Percentiles rank a stretch among this genome's conserved stretches.
Conservation (phyloP, 2,888 invertebrate species). For the Himalopsyche kuldschensis region DNA sequence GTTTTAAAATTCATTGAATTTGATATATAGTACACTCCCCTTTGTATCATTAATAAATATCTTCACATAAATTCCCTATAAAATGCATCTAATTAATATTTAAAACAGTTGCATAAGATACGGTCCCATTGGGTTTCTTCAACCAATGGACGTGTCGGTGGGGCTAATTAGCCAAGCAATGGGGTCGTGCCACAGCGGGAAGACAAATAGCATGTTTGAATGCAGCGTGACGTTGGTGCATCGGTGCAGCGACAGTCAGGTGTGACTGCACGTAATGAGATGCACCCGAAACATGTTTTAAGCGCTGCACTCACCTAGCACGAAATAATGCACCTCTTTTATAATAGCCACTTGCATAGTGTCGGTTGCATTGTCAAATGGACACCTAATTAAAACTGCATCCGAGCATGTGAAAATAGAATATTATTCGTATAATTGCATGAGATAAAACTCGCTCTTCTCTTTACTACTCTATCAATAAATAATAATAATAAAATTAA, state of each 20-base stretch:
- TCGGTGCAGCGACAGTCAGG: slow-evolving; percentile 12
- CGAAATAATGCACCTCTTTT: neutral
- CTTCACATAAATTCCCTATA: neutral
- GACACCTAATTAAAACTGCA: no score
- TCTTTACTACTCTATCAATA: no score
- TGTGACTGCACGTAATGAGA: slow-evolving; percentile 25
- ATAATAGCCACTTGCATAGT: neutral
- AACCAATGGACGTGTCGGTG: slow-evolving; percentile 25
- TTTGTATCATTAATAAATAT: neutral
- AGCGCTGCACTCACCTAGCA: neutral
- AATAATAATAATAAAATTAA: no score
- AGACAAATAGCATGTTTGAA: slow-evolving; percentile 36
- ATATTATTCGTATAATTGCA: no score
- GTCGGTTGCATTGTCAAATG: no score
- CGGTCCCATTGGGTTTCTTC: neutral
- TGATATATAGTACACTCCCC: neutral
- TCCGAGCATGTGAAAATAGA: no score
- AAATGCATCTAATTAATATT: neutral
- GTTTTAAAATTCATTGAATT: neutral
- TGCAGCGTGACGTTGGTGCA: neutral
- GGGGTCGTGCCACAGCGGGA: slow-evolving; percentile 32
- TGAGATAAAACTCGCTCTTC: no score
- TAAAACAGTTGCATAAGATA: neutral
- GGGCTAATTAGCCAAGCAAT: slow-evolving; percentile 34
- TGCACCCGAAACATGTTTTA: slow-evolving; percentile 18